Evolutionary conservation across 1,140 invertebrate species (phyloP), one percentile per base, ranked within the genome.

Genomic region (Limonius californicus): DNA sequence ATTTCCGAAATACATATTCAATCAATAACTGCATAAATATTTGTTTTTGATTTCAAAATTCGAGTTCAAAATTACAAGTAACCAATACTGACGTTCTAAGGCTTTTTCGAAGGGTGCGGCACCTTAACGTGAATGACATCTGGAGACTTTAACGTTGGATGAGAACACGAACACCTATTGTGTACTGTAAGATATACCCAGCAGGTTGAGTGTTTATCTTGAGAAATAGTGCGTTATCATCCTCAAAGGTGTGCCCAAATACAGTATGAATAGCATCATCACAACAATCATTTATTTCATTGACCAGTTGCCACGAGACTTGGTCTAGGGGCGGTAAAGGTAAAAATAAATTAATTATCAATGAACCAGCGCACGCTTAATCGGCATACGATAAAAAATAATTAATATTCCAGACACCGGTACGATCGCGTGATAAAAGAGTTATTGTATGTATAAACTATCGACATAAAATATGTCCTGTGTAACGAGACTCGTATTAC

Each of bases 391-490:
- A 11, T 11, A 39, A 14, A 39, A 39, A 18, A 8, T 50, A 63
- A 63, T 59, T 59, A 63, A 63, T 59, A 63, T 54, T 63, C 50
- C 27, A 39, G 23, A 39, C 42, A 43, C 15, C 53, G 21, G 61
- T 32, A 47, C 56, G 62, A 67, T 67, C 66, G 66, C 66, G 66
- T 67, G 66, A 67, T 67, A 61, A 64, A 67, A 67, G 65, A 67
- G 50, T 61, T 67, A 67, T 67, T 64, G 59, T 59, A 39, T 45
- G 59, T 57, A 50, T 59, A 64, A 42, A 58, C 62, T 54, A 67
- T 67, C 62, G 64, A 67, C 59, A 61, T 67, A 64, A 67, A 64
- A 61, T 64, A 66, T 58, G 54, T 59, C 45, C 50, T 56, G 16
- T 32, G 59, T 64, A 64, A 67, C 55, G 59, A 64, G 66, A 62